Evolutionary conservation across 2,888 invertebrate genomes (phyloP).

Genomic region (Drosophila macrospina): DNA sequence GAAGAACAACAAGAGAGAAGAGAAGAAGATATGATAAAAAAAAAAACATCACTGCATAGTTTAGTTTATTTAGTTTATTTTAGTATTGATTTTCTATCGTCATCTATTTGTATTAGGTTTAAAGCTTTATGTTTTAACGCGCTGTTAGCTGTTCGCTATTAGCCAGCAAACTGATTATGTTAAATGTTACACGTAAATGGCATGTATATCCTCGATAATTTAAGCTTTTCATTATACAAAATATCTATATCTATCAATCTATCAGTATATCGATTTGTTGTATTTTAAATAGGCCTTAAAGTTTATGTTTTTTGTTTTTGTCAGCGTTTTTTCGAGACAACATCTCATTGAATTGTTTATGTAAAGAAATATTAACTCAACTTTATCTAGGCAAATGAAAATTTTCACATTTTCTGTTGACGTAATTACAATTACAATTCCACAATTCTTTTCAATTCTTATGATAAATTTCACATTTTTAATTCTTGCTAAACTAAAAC

Average conservation of each 20-base stretch:
- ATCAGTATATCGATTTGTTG: conserved; percentile 54
- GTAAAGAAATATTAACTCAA: background rate
- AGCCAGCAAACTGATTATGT: conserved; percentile 78
- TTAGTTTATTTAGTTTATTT: conserved; percentile 25
- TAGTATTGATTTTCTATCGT: conserved; percentile 63
- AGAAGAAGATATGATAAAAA: too few species aligned
- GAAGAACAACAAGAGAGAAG: background rate
- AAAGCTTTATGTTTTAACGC: conserved; percentile 70
- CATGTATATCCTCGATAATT: conserved; percentile 45
- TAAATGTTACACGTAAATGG: conserved; percentile 69
- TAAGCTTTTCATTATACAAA: conserved; percentile 28
- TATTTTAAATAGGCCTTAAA: conserved; percentile 53
- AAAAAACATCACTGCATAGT: conserved; percentile 25
- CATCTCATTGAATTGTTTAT: background rate
- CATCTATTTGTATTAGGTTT: conserved; percentile 75
- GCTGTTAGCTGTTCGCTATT: conserved; percentile 63
- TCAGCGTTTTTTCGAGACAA: conserved; percentile 43
- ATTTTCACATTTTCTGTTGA: background rate
- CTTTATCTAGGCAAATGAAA: conserved; percentile 17
- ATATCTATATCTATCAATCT: too few species aligned
- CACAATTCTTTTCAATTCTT: background rate
- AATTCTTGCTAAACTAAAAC: conserved; percentile 39
- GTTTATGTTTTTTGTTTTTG: conserved; percentile 77
- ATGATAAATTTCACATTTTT: conserved; percentile 1
- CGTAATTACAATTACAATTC: background rate